These are phyloP conservation scores for Galbula dea DNA, from an alignment of 2,113 vertebrate species.

Conservation along the genomic window DNA sequence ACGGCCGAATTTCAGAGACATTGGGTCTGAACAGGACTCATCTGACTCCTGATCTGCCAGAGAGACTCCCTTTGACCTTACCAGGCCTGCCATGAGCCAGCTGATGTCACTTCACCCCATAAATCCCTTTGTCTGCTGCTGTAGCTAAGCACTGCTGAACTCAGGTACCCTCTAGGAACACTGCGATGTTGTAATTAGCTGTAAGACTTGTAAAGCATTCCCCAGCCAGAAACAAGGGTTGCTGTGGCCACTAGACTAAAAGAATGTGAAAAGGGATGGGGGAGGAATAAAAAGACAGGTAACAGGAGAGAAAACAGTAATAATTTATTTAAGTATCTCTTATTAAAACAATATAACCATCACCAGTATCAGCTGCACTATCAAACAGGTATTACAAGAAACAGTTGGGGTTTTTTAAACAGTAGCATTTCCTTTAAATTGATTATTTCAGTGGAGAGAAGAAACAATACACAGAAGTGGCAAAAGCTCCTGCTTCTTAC, in stretches of 20 bases:
- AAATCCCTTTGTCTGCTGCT: neutral
- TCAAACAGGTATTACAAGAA: neutral
- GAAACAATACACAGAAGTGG: neutral
- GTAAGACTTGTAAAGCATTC: neutral
- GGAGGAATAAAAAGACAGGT: neutral
- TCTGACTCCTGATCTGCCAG: neutral
- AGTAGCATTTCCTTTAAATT: neutral
- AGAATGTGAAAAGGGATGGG: neutral
- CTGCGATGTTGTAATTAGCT: slow-evolving; percentile 13
- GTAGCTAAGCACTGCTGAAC: neutral
- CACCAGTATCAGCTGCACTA: slow-evolving; percentile 26
- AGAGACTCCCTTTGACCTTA: neutral
- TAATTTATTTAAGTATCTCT: neutral
- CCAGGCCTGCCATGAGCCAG: neutral
- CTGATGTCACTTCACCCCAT: slow-evolving; percentile 2
- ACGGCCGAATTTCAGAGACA: neutral
- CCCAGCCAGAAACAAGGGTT: slow-evolving; percentile 19
- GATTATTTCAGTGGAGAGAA: neutral
- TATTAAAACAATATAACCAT: neutral
- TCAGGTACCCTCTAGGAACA: slow-evolving; percentile 7
- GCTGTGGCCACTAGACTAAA: slow-evolving; percentile 22
- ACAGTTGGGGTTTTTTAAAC: neutral
- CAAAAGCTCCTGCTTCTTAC: neutral
- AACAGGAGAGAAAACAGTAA: neutral
- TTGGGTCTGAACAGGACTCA: neutral